Percentiles rank a stretch among this genome's conserved stretches.
These are phyloP conservation scores for Carcinoscorpius rotundicauda DNA, from an alignment of 1,140 invertebrate species.

Conservation along the genomic window DNA sequence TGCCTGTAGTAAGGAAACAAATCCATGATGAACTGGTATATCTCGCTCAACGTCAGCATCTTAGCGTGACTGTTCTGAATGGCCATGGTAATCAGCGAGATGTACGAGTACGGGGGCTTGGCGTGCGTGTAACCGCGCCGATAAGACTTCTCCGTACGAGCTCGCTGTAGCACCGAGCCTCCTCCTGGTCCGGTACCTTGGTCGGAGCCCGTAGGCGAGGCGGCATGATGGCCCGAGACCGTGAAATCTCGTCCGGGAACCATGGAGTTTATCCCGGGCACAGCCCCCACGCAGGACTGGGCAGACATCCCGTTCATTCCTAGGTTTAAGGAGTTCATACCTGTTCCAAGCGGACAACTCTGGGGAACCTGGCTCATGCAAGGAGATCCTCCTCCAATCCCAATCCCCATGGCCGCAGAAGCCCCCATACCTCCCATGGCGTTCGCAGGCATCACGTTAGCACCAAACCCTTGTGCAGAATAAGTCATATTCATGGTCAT, in stretches of 20 bases:
- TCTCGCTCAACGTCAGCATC: conserved; percentile 96
- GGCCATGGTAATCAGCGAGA: conserved; percentile 98
- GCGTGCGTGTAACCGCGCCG: conserved; percentile 84
- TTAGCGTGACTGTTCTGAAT: conserved; percentile 91
- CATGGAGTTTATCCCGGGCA: conserved; percentile 33
- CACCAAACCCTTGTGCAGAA: conserved; percentile 42
- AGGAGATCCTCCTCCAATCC: conserved; percentile 30
- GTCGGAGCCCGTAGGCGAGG: conserved; percentile 52
- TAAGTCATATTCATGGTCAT: conserved; percentile 29
- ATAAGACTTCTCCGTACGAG: conserved; percentile 60
- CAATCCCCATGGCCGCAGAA: conserved; percentile 36
- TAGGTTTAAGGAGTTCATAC: conserved; percentile 35
- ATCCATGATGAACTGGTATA: conserved; percentile 99
- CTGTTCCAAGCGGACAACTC: conserved; percentile 28
- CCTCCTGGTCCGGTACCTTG: conserved; percentile 25
- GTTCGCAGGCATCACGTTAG: conserved; percentile 51
- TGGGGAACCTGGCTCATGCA: conserved; percentile 50
- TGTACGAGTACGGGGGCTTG: conserved; percentile 98
- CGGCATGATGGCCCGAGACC: conserved; percentile 14
- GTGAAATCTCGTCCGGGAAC: conserved; percentile 29
- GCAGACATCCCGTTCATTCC: conserved; percentile 30
- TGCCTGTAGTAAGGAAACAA: conserved; percentile 96
- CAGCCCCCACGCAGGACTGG: conserved; percentile 27
- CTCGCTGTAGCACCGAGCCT: conserved; percentile 48
- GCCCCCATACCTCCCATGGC: conserved; percentile 33